phyloP scores from a whole-genome alignment of 2,113 vertebrate species.

The Elanoides forficatus region DNA sequence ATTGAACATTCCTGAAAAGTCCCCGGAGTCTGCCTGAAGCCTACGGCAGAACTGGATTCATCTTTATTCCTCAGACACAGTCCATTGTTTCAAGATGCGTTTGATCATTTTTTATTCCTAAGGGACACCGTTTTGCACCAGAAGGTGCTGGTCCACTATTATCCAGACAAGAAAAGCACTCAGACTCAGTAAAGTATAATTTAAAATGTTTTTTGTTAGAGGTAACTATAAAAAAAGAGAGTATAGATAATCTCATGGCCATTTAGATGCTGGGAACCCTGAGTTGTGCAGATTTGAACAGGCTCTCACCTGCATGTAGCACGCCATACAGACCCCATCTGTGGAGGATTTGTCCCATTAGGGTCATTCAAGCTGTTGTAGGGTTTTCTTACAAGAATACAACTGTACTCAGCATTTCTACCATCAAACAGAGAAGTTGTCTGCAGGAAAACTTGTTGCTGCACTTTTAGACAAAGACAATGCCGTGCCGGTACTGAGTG shows the following conservation, averaged over 20 bases:
- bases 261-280: neutral
- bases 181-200: neutral
- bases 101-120: neutral
- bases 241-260: neutral
- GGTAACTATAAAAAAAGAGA: neutral
- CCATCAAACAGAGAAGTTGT: neutral
- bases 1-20: neutral
- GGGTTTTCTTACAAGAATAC: neutral
- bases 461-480: neutral
- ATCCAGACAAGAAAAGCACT: neutral
- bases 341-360: neutral
- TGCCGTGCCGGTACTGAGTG: fast-evolving
- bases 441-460: neutral
- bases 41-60: neutral
- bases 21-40: neutral
- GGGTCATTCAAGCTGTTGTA: neutral
- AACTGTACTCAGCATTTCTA: neutral
- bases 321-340: fast-evolving
- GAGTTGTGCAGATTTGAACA: neutral
- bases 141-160: neutral
- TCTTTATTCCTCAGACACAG: neutral
- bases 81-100: neutral
- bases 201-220: neutral
- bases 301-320: neutral
- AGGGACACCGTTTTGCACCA: neutral